Evolutionary conservation across 2,888 invertebrate species (phyloP).

Genomic region (Caenorhabditis sp.): DNA sequence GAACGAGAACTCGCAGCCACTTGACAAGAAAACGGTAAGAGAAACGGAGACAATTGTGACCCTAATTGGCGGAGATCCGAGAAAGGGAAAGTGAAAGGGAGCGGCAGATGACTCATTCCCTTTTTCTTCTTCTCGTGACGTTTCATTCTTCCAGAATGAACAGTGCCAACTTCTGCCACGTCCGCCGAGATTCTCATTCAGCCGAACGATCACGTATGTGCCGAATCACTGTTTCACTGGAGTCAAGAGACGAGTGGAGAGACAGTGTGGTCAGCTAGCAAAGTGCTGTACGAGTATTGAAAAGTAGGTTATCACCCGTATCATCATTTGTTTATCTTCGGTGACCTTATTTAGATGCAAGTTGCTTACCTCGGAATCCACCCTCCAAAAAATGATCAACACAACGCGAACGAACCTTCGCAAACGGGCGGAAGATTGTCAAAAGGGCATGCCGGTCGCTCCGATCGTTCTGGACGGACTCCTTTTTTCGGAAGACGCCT

Average conservation of each 20-base stretch:
- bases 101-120: slow-evolving; percentile 12
- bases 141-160: slow-evolving; percentile 28
- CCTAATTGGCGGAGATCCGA: slow-evolving; percentile 36
- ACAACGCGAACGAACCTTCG: slow-evolving; percentile 48
- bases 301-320: slow-evolving; percentile 42
- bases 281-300: slow-evolving; percentile 66
- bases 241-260: slow-evolving; percentile 60
- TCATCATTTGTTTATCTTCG: background rate
- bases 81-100: slow-evolving; percentile 28
- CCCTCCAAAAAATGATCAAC: slow-evolving; percentile 55
- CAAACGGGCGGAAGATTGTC: slow-evolving; percentile 63
- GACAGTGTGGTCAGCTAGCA: slow-evolving; percentile 64
- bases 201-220: slow-evolving; percentile 66
- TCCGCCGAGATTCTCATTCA: slow-evolving; percentile 60
- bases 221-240: slow-evolving; percentile 72
- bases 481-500: slow-evolving; percentile 25
- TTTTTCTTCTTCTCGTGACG: background rate
- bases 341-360: slow-evolving; percentile 54
- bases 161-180: slow-evolving; percentile 35
- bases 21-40: slow-evolving; percentile 51
- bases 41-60: slow-evolving; percentile 18
- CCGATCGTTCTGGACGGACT: slow-evolving; percentile 21
- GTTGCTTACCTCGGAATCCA: slow-evolving; percentile 53
- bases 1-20: slow-evolving; percentile 59
- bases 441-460: slow-evolving; percentile 45